phyloP scores from a whole-genome alignment of 2,113 vertebrate genomes.

The Lontra canadensis region DNA sequence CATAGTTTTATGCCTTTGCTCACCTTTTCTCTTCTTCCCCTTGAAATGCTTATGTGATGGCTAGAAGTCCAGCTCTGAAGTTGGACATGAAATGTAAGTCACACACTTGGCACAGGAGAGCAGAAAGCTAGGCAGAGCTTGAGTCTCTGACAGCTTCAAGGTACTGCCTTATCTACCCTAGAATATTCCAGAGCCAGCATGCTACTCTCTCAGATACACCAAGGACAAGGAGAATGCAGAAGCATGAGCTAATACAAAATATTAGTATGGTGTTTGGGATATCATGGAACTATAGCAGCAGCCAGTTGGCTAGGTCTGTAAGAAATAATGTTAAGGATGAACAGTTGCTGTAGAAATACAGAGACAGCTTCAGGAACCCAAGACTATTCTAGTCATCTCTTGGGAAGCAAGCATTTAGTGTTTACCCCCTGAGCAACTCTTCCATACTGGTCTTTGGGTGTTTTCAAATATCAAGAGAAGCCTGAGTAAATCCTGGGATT shows the following conservation, averaged over 20 bases:
- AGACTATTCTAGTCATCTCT: background rate
- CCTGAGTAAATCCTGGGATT: background rate
- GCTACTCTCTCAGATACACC: background rate
- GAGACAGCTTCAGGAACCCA: background rate
- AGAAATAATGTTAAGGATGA: background rate
- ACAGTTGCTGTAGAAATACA: background rate
- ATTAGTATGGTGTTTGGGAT: background rate
- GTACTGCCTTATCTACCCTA: background rate
- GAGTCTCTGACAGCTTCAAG: background rate
- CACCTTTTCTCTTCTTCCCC: background rate
- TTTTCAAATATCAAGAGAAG: background rate
- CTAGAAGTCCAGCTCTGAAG: background rate
- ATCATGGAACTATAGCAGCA: background rate
- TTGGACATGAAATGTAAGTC: background rate
- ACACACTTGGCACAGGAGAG: background rate
- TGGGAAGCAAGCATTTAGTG: background rate
- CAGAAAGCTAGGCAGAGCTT: background rate
- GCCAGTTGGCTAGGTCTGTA: background rate
- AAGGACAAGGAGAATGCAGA: background rate
- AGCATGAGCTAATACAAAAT: background rate
- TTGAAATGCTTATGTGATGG: background rate
- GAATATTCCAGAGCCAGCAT: background rate
- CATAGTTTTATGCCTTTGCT: background rate
- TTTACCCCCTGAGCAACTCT: background rate
- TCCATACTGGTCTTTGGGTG: background rate